Evolutionary conservation across 2,888 invertebrate genomes (phyloP).

Genomic region (Parelbella ahira): DNA sequence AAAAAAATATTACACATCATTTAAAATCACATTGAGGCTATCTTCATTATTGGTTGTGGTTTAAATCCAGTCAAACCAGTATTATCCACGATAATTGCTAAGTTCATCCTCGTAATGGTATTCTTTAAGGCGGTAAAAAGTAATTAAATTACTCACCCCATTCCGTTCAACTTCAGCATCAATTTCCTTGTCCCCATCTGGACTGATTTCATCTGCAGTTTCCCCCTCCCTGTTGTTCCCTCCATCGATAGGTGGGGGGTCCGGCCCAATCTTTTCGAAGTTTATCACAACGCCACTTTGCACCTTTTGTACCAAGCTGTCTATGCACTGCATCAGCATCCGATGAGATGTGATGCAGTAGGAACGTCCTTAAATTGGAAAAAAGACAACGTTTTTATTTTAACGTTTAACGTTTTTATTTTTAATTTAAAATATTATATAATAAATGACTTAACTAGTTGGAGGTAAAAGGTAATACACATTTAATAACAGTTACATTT

Average conservation of each 20-base stretch:
- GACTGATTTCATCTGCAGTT: slow-evolving; percentile 57
- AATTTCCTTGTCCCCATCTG: slow-evolving; percentile 66
- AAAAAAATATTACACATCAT: no score
- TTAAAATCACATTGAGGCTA: no score
- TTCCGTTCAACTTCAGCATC: slow-evolving; percentile 73
- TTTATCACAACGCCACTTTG: slow-evolving; percentile 98
- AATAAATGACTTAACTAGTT: no score
- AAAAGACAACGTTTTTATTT: no score
- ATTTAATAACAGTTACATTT: no score
- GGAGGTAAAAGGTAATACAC: no score
- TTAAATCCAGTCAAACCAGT: no score
- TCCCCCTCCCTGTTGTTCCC: slow-evolving; percentile 74
- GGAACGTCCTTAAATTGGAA: slow-evolving; percentile 86
- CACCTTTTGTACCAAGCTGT: slow-evolving; percentile 97
- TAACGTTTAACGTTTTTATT: no score
- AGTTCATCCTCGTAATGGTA: no score
- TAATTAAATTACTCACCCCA: slow-evolving; percentile 72
- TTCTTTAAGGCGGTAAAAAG: no score
- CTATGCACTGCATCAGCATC: slow-evolving; percentile 97
- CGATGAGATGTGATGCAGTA: slow-evolving; percentile 97
- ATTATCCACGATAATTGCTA: no score
- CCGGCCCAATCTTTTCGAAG: slow-evolving; percentile 97
- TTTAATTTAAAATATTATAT: neutral
- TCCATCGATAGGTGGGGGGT: slow-evolving; percentile 85
- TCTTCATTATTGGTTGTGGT: no score